Base-by-base conservation (phyloP, 2,113 vertebrate species). In the Albula glossodonta region DNA sequence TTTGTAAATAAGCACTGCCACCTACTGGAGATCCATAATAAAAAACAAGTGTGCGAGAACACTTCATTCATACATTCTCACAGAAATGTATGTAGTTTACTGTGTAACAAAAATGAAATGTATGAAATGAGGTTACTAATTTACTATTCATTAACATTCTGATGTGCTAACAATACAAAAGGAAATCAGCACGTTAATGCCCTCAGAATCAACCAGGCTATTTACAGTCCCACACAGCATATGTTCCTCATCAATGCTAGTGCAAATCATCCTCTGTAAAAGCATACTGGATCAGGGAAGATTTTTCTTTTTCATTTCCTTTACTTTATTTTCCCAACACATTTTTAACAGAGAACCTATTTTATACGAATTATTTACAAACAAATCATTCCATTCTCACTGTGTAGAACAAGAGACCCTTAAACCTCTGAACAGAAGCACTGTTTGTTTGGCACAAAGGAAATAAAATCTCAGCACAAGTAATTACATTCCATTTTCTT, bases 401-500 rank as follows among this genome's bases (percentile, higher is more conserved):
- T 82, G 82, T 70, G 10, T 70, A 51, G 31, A 66, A 52, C 57
- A 81, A n/a, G 22, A 49, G 49, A 41, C 19, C 9, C 22, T 81
- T 81, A 41, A 41, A 51, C 60, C 50, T n/a, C 60, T 50, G 13
- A 5, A 70, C 56, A 70, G 9, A 17, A 80, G 22, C n/a, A 70
- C 60, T 60, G 66, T 48, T 70, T 13, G 49, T 70, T 70, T 10
- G 9, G 80, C 80, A 74, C 80, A 82, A 49, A 51, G 77, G 83
- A 77, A 78, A 60, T 78, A 78, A 81, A 10, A 63, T 70, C 51
- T 70, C 63, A 52, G 77, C 51, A 79, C 49, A 86, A 60, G 57
- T 81, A 90, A 85, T 84, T 60, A 48, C 86, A 84, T 93, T 84
- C 48, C 19, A 82, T 8, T 83, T 84, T 84, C 19, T 80, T 56